Evolutionary conservation across 2,888 invertebrate species (phyloP).

Genomic region (Ashinkailepas kermadecensis): DNA sequence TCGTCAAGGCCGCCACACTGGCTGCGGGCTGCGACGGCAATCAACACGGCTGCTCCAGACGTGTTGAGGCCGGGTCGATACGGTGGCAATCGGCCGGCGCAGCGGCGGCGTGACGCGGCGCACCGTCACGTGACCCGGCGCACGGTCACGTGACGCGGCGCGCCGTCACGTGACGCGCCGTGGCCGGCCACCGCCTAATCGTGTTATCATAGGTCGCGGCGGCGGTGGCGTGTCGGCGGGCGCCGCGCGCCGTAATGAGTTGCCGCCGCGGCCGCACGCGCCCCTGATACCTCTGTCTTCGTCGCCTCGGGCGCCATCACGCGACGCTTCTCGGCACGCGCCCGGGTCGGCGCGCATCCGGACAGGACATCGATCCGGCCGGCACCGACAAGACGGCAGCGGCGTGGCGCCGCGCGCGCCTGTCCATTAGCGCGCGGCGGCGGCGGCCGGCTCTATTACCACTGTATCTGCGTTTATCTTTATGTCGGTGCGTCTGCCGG

Average conservation of each 20-base stretch:
- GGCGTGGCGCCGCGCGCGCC: background rate
- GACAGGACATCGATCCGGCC: background rate
- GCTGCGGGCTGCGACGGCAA: no score
- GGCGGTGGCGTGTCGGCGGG: constrained; percentile 2
- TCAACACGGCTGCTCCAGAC: no score
- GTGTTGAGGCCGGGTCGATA: no score
- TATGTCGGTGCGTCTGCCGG: constrained; percentile 1
- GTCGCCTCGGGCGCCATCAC: constrained; percentile 15
- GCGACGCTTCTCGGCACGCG: background rate
- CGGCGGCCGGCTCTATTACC: background rate
- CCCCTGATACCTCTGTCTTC: constrained; percentile 13
- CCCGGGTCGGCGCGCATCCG: background rate
- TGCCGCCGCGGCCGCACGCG: background rate
- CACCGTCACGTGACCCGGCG: no score
- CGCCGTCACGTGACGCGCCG: background rate
- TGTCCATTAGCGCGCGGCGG: background rate
- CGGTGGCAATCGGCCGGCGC: no score
- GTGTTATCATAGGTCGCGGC: constrained; percentile 18
- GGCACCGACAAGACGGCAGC: background rate
- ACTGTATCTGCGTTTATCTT: constrained; percentile 16
- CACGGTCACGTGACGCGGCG: background rate
- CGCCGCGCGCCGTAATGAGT: background rate
- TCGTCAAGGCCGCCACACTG: no score
- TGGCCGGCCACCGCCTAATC: background rate
- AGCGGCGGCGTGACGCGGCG: no score